Conservation (phyloP, 2,888 invertebrate species). For the Caenorhabditis angaria region DNA sequence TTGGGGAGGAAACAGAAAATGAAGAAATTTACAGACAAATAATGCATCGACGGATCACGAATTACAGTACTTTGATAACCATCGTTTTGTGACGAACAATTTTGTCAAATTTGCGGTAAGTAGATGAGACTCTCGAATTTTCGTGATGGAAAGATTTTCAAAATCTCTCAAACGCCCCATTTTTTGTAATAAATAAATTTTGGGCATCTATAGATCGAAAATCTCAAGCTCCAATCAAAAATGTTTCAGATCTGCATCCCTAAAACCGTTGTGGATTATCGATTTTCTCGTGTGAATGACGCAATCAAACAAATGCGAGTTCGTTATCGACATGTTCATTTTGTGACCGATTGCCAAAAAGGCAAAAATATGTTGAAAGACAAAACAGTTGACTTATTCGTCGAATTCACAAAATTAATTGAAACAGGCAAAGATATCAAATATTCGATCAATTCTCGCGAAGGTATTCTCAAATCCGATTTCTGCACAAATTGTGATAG, state of each 20-base stretch:
- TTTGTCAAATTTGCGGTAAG: not conserved
- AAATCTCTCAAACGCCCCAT: too few relatives aligned
- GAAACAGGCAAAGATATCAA: not conserved
- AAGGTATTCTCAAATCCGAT: not conserved
- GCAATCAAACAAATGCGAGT: not conserved
- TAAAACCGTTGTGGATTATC: not conserved
- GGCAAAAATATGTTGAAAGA: not conserved
- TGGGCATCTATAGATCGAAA: too few relatives aligned
- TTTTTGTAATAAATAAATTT: too few relatives aligned
- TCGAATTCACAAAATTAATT: not conserved
- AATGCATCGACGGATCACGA: not conserved
- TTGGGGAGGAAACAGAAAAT: too few relatives aligned
- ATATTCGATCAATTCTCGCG: not conserved
- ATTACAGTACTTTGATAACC: not conserved
- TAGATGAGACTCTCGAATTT: too few relatives aligned
- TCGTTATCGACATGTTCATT: not conserved
- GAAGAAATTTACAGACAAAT: not conserved
- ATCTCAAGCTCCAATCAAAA: too few relatives aligned
- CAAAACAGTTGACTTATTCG: not conserved
- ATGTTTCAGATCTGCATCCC: not conserved
- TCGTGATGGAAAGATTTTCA: too few relatives aligned
- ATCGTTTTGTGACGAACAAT: not conserved
- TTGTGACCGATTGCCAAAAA: not conserved
- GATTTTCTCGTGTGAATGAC: not conserved
- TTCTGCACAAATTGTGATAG: conserved; percentile 27